phyloP scores from a whole-genome alignment of 23 tunicate species.

The Ciona savignyi region DNA sequence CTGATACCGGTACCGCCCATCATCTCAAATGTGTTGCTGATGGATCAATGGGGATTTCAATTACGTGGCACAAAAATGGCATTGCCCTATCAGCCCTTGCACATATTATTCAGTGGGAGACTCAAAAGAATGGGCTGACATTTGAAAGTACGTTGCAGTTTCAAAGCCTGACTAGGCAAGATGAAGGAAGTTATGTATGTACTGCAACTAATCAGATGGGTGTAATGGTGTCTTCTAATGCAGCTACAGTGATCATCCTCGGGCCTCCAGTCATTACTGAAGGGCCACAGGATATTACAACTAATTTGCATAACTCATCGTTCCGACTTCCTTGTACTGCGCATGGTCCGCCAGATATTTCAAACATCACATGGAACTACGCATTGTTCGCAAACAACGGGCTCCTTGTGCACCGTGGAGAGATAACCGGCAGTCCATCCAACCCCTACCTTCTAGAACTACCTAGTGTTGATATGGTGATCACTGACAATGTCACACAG shows the following conservation, averaged over 20 bases:
- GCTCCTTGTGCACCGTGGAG: background rate
- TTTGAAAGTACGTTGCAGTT: background rate
- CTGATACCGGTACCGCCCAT: background rate
- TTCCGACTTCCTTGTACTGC: constrained; percentile 12
- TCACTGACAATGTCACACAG: background rate
- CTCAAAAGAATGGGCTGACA: background rate
- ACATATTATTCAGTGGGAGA: background rate
- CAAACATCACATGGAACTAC: constrained; percentile 3
- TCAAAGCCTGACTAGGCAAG: background rate
- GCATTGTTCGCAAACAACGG: background rate
- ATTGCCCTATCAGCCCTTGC: background rate
- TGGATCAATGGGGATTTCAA: background rate
- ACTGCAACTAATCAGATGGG: background rate
- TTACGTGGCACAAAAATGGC: background rate
- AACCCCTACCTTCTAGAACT: background rate
- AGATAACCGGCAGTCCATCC: background rate
- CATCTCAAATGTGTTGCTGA: background rate
- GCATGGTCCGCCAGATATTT: constrained; percentile 17
- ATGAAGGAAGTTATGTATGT: constrained; percentile 12
- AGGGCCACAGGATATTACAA: background rate
- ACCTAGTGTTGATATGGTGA: constrained; percentile 16
- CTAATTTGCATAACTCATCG: constrained; percentile 12
- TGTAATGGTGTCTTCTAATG: background rate
- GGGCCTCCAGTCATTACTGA: constrained; percentile 20
- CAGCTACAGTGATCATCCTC: constrained; percentile 1